These are phyloP conservation scores for Dendroctonus ponderosae DNA, from an alignment of 1,140 invertebrate species.

Conservation along the genomic window DNA sequence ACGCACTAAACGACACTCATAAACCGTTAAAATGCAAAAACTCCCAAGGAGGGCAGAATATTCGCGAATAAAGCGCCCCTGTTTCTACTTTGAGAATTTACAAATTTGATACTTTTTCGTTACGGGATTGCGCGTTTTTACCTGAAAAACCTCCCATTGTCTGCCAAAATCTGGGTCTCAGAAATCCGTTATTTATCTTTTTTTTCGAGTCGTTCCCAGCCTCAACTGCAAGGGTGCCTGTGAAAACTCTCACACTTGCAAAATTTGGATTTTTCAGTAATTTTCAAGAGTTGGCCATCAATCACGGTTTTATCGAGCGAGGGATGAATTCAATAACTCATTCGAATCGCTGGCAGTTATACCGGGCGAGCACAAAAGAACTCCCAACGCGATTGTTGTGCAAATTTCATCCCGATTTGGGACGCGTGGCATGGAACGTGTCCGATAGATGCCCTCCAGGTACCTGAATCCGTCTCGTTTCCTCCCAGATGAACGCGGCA, in stretches of 20 bases:
- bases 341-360: constrained; percentile 30
- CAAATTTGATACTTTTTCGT: constrained; percentile 8
- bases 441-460: constrained; percentile 20
- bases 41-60: too few relatives aligned
- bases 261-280: too few relatives aligned
- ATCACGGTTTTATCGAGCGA: neutral
- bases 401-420: constrained; percentile 33
- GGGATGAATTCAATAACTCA: constrained; percentile 5
- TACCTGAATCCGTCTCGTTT: constrained; percentile 7
- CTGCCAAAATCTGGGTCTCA: neutral
- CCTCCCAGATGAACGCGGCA: neutral
- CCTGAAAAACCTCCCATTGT: constrained; percentile 5
- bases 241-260: too few relatives aligned
- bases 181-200: constrained; percentile 6
- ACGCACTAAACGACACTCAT: too few relatives aligned
- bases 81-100: constrained; percentile 4
- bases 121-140: constrained; percentile 2
- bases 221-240: too few relatives aligned
- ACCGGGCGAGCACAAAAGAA: constrained; percentile 31
- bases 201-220: too few relatives aligned
- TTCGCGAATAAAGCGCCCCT: too few relatives aligned
- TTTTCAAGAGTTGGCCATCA: neutral
- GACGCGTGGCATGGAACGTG: constrained; percentile 38
- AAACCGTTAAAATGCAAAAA: too few relatives aligned
- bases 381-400: constrained; percentile 36